Percentiles rank a stretch among this genome's conserved stretches.
Evolutionary conservation across 2,797 vertebrate genomes (phyloP).

Genomic region (Karalla daura): DNA sequence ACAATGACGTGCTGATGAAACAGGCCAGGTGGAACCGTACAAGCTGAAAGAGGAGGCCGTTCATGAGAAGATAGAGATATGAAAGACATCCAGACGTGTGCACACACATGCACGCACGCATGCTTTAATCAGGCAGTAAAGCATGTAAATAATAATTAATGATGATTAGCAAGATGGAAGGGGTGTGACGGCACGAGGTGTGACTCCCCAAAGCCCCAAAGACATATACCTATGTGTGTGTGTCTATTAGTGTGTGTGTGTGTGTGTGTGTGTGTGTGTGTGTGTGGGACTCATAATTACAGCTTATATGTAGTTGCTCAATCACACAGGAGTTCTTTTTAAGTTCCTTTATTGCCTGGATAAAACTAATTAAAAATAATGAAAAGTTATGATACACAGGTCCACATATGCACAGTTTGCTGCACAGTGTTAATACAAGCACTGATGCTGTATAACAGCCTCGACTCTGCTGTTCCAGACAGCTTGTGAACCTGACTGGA

Average conservation of each 20-base stretch:
- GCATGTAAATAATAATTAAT: conserved; percentile 67
- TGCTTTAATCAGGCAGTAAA: conserved; percentile 59
- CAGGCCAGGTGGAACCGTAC: conserved; percentile 49
- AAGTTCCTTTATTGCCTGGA: background rate
- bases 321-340: background rate
- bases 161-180: conserved; percentile 51
- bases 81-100: background rate
- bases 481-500: background rate
- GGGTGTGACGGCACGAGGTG: conserved; percentile 35
- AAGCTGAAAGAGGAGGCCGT: conserved; percentile 3
- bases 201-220: conserved; percentile 7
- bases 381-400: background rate
- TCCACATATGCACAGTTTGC: background rate
- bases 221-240: conserved; percentile 6
- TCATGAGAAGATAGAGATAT: conserved; percentile 32
- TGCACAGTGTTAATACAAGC: background rate
- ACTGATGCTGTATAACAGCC: background rate
- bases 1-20: conserved; percentile 48
- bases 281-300: background rate
- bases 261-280: too few relatives aligned
- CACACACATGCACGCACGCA: background rate
- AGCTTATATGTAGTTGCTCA: too few relatives aligned
- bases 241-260: background rate
- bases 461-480: background rate
- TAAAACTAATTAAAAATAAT: background rate